phyloP scores from a whole-genome alignment of 2,797 vertebrate species.

The Moxostoma hubbsi region DNA sequence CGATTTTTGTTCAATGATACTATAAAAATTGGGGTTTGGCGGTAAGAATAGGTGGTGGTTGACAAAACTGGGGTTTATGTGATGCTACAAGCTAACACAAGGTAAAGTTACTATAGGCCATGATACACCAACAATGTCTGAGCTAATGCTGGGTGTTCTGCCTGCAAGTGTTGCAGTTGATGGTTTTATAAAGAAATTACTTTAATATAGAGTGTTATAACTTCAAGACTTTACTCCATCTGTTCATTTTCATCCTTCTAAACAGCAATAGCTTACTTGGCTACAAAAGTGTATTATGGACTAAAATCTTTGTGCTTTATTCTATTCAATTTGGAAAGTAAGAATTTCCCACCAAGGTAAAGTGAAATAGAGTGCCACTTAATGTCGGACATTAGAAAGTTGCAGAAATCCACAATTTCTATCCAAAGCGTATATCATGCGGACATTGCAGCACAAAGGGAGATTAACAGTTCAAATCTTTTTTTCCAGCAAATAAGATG shows the following conservation, averaged over 20 bases:
- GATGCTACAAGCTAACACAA: neutral
- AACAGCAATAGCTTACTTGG: neutral
- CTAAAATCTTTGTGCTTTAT: neutral
- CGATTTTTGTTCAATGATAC: conserved; percentile 35
- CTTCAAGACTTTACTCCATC: neutral
- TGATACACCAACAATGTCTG: neutral
- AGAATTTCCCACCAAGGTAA: no score
- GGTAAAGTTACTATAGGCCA: neutral
- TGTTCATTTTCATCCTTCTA: neutral
- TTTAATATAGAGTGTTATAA: neutral
- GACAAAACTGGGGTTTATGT: neutral
- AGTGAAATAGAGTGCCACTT: no score
- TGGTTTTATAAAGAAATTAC: neutral
- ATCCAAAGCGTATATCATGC: no score
- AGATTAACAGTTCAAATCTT: no score
- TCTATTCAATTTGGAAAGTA: neutral
- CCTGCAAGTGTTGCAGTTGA: neutral
- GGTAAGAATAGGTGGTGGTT: no score
- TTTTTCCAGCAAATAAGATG: no score
- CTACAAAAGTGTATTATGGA: neutral
- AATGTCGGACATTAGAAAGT: no score
- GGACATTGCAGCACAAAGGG: no score
- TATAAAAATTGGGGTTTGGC: conserved; percentile 13
- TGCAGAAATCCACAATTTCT: no score
- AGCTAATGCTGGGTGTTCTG: neutral